phyloP scores from a whole-genome alignment of 2,888 invertebrate genomes.

The Eumerus sabulonum region DNA sequence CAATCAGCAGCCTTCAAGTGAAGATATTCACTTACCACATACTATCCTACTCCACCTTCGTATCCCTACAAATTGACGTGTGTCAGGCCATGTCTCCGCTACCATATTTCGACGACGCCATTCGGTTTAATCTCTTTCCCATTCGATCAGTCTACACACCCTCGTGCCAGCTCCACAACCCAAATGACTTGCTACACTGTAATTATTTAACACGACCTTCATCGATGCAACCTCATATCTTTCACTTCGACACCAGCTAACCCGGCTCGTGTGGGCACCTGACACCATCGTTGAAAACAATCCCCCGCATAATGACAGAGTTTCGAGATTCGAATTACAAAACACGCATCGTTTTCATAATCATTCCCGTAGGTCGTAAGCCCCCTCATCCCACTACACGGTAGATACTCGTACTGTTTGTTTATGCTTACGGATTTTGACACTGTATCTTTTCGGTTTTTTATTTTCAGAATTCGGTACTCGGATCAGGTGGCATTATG shows the following conservation, averaged over 20 bases:
- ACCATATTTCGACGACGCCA: slow-evolving; percentile 28
- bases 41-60: too few species aligned
- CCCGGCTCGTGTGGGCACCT: slow-evolving; percentile 1
- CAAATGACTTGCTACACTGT: slow-evolving; percentile 29
- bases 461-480: slow-evolving; percentile 74
- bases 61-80: too few species aligned
- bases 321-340: slow-evolving; percentile 56
- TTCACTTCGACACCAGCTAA: slow-evolving; percentile 13
- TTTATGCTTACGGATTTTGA: not conserved
- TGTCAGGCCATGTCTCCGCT: not conserved
- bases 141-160: not conserved
- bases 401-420: not conserved
- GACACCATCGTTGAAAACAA: slow-evolving; percentile 28
- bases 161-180: not conserved
- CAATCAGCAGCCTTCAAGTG: slow-evolving; percentile 42
- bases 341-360: slow-evolving; percentile 36
- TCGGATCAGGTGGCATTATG: slow-evolving; percentile 78
- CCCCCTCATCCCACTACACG: too few species aligned
- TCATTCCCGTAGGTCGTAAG: too few species aligned
- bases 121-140: slow-evolving; percentile 22
- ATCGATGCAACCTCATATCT: slow-evolving; percentile 29
- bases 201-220: slow-evolving; percentile 60
- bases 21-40: slow-evolving; percentile 14
- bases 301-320: slow-evolving; percentile 20
- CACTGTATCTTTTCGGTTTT: not conserved